Evolutionary conservation across 2,797 vertebrate genomes (phyloP).

Genomic region (Parauchenoglanis ngamensis): DNA sequence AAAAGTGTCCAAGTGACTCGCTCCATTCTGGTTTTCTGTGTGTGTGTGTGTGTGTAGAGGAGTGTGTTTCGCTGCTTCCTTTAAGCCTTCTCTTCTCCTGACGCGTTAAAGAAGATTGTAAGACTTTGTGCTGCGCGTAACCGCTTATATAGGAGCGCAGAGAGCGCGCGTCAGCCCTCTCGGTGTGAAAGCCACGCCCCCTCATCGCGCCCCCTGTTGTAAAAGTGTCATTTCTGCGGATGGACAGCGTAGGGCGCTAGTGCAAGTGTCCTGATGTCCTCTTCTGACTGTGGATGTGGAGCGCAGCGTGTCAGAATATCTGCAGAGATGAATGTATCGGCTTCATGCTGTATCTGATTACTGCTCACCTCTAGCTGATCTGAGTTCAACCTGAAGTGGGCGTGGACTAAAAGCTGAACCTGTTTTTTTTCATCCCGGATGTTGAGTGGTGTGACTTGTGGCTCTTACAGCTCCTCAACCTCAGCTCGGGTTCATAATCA

Average conservation of each 20-base stretch:
- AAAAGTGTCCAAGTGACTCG: conserved; percentile 77
- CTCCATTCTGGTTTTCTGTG: conserved; percentile 63
- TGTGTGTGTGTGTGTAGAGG: not conserved
- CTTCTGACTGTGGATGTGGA: not conserved
- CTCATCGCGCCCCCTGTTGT: not conserved
- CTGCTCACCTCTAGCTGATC: not conserved
- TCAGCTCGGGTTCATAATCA: not conserved
- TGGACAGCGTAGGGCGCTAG: conserved; percentile 17
- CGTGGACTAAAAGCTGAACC: not conserved
- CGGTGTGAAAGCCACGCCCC: not conserved
- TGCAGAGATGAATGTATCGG: no score
- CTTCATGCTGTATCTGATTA: not conserved
- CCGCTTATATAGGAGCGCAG: conserved; percentile 78
- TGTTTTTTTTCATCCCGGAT: not conserved
- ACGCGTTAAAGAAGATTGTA: conserved; percentile 63
- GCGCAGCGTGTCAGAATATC: no score
- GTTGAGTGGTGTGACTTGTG: not conserved
- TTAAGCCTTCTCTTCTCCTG: not conserved
- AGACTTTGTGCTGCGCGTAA: conserved; percentile 64
- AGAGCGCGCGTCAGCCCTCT: conserved; percentile 69
- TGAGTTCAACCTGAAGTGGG: not conserved
- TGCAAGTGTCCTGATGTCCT: not conserved
- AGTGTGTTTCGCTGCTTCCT: not conserved
- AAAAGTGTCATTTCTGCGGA: not conserved
- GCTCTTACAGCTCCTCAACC: not conserved